These are phyloP conservation scores for Horisme vitalbata DNA, from an alignment of 2,888 invertebrate genomes.

Conservation along the genomic window DNA sequence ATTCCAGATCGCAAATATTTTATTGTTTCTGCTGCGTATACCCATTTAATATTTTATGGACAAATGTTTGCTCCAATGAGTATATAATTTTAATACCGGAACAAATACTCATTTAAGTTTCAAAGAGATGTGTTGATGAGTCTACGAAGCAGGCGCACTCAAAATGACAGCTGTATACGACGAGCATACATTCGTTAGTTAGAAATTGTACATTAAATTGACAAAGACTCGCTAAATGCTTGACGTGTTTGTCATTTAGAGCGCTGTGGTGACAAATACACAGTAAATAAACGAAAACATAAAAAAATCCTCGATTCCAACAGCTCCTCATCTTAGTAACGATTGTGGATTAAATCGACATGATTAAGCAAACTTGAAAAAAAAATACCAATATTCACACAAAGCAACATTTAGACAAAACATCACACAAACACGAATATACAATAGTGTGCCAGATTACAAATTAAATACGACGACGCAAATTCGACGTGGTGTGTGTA, in stretches of 20 bases:
- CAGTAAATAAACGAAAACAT: not conserved
- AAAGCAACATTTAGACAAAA: slow-evolving; percentile 19
- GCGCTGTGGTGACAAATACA: not conserved
- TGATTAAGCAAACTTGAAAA: not conserved
- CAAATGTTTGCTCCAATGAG: no score
- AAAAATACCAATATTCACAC: slow-evolving; percentile 11
- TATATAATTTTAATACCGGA: no score
- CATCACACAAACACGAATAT: slow-evolving; percentile 15
- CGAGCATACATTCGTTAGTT: no score
- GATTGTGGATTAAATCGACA: slow-evolving; percentile 4
- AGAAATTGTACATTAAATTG: no score
- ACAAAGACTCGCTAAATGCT: no score
- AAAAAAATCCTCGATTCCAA: slow-evolving; percentile 5
- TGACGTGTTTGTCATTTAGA: not conserved
- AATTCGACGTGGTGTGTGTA: slow-evolving; percentile 23
- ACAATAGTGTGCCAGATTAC: slow-evolving; percentile 13
- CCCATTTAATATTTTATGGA: no score
- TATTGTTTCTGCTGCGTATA: no score
- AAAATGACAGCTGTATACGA: no score
- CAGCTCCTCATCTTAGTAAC: slow-evolving; percentile 25
- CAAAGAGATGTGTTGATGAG: no score
- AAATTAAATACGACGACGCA: slow-evolving; percentile 19
- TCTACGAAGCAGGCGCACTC: no score
- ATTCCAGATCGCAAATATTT: no score
- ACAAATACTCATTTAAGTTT: no score